Conservation (phyloP, 1,140 invertebrate genomes). For the Hormaphis cornu region DNA sequence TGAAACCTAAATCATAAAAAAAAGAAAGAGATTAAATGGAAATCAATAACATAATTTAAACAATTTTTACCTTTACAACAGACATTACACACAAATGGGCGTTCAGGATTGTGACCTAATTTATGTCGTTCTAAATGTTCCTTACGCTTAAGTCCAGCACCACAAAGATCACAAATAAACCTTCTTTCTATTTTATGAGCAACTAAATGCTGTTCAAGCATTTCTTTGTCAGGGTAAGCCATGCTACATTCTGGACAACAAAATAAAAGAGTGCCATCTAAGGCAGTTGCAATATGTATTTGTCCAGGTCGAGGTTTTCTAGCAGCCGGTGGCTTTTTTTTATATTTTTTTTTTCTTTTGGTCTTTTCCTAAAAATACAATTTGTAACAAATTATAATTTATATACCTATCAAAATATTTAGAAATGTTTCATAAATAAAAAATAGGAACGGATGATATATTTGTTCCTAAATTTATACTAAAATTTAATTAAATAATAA, state of each 20-base stretch:
- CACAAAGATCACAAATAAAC: constrained; percentile 52
- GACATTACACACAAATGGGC: constrained; percentile 64
- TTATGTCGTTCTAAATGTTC: constrained; percentile 71
- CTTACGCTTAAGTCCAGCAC: constrained; percentile 63
- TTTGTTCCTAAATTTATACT: no score
- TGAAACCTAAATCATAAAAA: constrained; percentile 48
- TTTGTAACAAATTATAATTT: no score
- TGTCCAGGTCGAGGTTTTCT: constrained; percentile 60
- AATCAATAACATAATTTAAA: no score
- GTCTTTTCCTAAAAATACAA: constrained; percentile 18
- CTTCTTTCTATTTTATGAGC: constrained; percentile 67
- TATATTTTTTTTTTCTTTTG: constrained; percentile 68
- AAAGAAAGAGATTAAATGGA: background rate
- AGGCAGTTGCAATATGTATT: constrained; percentile 59
- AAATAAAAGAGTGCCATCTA: constrained; percentile 61
- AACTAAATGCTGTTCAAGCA: constrained; percentile 62
- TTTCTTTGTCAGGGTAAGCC: constrained; percentile 65
- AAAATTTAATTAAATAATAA: no score
- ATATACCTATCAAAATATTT: no score
- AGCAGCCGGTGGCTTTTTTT: constrained; percentile 65
- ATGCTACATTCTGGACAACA: constrained; percentile 71
- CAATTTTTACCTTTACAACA: constrained; percentile 54
- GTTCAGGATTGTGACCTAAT: constrained; percentile 65
- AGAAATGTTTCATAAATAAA: no score
- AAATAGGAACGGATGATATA: no score